These are phyloP conservation scores for Meteorus cinctellus DNA, from an alignment of 2,888 invertebrate genomes.

Conservation along the genomic window DNA sequence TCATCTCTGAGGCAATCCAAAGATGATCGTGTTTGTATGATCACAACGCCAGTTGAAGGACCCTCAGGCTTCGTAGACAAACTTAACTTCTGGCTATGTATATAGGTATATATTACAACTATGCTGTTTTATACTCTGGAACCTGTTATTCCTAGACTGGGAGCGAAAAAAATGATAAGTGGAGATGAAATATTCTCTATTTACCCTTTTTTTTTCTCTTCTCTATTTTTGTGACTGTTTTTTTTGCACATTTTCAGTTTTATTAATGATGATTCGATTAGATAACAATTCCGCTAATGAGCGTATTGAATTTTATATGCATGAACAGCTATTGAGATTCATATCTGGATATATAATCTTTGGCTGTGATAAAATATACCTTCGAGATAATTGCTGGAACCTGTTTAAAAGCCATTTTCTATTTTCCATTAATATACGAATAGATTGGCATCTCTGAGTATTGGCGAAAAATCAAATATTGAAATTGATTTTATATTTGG, in stretches of 20 bases:
- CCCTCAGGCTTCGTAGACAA: conserved; percentile 21
- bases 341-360: conserved; percentile 34
- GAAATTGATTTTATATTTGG: too few relatives aligned
- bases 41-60: not conserved
- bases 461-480: too few relatives aligned
- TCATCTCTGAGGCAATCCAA: conserved; percentile 19
- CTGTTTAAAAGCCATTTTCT: conserved; percentile 4
- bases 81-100: not conserved
- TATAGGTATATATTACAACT: not conserved
- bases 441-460: too few relatives aligned
- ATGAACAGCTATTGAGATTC: conserved; percentile 34
- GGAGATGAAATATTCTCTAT: conserved; percentile 31
- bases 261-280: conserved; percentile 29
- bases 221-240: not conserved
- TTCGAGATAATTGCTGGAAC: conserved; percentile 25
- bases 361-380: not conserved
- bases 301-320: conserved; percentile 34
- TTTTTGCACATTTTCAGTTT: not conserved
- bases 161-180: conserved; percentile 46
- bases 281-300: conserved; percentile 40
- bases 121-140: conserved; percentile 46
- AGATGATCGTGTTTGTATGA: conserved; percentile 5
- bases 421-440: conserved; percentile 7
- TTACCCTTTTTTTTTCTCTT: not conserved
- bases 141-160: conserved; percentile 50